Conservation (phyloP, 92 coral and sea anemone genomes). For the Phenganax stokvisi region DNA sequence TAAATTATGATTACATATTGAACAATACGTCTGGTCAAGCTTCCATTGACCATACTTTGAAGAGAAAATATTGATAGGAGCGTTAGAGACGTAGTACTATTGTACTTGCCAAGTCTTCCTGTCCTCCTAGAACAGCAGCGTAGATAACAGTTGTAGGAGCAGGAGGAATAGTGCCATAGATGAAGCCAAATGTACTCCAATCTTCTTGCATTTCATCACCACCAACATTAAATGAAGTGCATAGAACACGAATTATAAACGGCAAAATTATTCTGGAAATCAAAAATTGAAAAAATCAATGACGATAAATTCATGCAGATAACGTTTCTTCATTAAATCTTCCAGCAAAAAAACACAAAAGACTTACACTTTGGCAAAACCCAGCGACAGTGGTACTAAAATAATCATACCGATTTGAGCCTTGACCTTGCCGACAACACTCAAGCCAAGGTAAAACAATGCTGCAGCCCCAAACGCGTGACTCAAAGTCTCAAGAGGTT, state of each 20-base stretch:
- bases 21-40: not conserved
- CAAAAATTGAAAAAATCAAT: not conserved
- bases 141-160: slow-evolving; percentile 80
- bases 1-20: too few species aligned
- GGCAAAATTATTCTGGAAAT: slow-evolving; percentile 67
- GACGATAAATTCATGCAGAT: not conserved
- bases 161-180: slow-evolving; percentile 85
- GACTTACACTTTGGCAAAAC: slow-evolving; percentile 74
- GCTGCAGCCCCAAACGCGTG: slow-evolving; percentile 75
- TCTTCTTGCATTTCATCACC: slow-evolving; percentile 49
- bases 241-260: slow-evolving; percentile 62
- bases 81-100: not conserved
- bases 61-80: not conserved
- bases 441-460: slow-evolving; percentile 75
- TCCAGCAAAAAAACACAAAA: not conserved
- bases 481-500: slow-evolving; percentile 59
- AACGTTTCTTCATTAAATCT: not conserved
- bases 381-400: slow-evolving; percentile 65
- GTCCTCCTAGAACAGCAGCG: slow-evolving; percentile 71
- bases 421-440: slow-evolving; percentile 83
- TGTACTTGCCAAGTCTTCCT: slow-evolving; percentile 61
- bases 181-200: slow-evolving; percentile 88
- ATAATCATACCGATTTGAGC: slow-evolving; percentile 64
- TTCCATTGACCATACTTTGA: not conserved
- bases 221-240: slow-evolving; percentile 61